Base-by-base conservation (phyloP, 2,888 invertebrate species). In the Caenorhabditis sp. region DNA sequence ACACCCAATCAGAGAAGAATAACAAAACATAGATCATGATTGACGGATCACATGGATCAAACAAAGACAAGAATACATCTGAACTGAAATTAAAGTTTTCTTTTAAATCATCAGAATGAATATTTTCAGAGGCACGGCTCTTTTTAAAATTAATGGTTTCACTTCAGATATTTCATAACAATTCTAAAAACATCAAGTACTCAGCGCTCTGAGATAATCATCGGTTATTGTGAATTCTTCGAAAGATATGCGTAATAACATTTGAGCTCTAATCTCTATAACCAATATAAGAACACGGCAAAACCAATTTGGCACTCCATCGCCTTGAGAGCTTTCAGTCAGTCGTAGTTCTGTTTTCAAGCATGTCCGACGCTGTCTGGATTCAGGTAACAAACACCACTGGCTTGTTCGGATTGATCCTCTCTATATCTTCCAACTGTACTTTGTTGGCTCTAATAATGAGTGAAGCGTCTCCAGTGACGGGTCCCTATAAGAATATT, bases 401-500 rank as follows among this genome's bases (percentile, higher is more conserved):
- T 31, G 75, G 68, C 16, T 5, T 47, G 16, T 44, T 68, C 35
- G 75, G 75, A 66, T 8, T 76, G 5, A 6, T n/a, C 19, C 35
- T 76, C 4, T 76, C 75, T 7, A 47, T 59, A 5, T 31, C 49
- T 19, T 51, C 74, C 5, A 74, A 74, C 28, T 44, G 28, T 2
- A 44, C 56, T 2, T 35, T 74, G 0, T 28, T 74, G 1, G 22
- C 28, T 2, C n/a, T 74, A 35, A 47, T 64, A 1, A 12, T 47
- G 16, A 6, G n/a, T 44, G 56, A 64, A 31, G 1, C 24, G 1
- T 64, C 74, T 2, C 64, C 64, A 6, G 47, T 64, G 0, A 41
- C 31, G n/a, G 79, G 79, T 3, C 47, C 58, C n/a, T 79, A 79
- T 28, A 72, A 72, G 22, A 28, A 59, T 22, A 58, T 79, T 6